Evolutionary conservation across 64 coral and sea anemone species (phyloP), one percentile per base, ranked within the genome.

Genomic region (Montipora sp.): DNA sequence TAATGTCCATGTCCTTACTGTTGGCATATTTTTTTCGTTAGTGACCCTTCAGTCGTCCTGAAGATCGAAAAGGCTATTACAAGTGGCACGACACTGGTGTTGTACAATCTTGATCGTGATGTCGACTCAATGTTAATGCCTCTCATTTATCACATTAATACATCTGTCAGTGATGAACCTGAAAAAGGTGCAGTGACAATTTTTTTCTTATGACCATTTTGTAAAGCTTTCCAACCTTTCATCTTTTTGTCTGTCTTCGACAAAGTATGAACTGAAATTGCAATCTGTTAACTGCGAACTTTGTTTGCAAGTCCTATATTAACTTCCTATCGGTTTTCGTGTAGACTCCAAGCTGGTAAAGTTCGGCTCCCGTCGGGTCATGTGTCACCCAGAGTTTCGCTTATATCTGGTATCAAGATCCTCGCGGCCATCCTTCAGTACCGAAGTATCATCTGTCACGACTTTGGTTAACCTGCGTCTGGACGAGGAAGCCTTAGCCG

Each of bases 101-200:
- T 98, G 6, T 93, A 95, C 71, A 98, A 98, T 66, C 93, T 98
- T 14, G 94, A 98, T 59, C 75, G 92, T 69, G 75, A 82, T 80
- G 87, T 98, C 16, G 96, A 98, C 78, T 98, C 96, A 10, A 69
- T 98, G 84, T 95, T 98, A 61, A 95, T 98, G 86, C 96, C 96
- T 69, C 55, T 98, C 48, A 98, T 98, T 76, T 94, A 98, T 83
- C 94, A 95, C 47, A 91, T 95, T 61, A 95, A 77, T 65, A 95
- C 96, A 19, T 75, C 90, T 11, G 80, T 79, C 5, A 84, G 75
- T 80, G 96, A 93, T 4, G 75, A 80, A 18, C 77, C 47, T 22
- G 81, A 89, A 77, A 83, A 90, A 94, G 96, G 96, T 98, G 81
- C 65, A 73, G 24, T 83, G 60, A 59, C 2, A 59, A 12, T 20